Percentiles rank a stretch among this genome's conserved stretches.
These are phyloP conservation scores for Amblyornis subalaris DNA, from an alignment of 2,113 vertebrate species.

Conservation along the genomic window DNA sequence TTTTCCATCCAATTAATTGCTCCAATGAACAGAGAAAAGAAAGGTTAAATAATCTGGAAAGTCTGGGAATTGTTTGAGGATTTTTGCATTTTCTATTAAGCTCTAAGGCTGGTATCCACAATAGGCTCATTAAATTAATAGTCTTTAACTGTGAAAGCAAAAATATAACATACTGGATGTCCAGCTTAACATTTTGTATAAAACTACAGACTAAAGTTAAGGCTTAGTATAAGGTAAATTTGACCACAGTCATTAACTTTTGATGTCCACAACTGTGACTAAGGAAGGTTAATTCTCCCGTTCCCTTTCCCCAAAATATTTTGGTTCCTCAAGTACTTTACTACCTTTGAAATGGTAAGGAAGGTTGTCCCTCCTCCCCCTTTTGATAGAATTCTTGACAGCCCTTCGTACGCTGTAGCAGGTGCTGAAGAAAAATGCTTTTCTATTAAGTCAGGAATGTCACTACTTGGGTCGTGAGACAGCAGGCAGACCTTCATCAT, in stretches of 20 bases:
- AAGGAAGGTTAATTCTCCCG: neutral
- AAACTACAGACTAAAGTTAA: neutral
- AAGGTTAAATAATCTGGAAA: neutral
- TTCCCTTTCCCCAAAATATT: constrained; percentile 20
- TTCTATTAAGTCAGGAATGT: constrained; percentile 58
- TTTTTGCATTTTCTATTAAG: neutral
- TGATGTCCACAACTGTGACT: accelerated
- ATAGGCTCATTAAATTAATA: neutral
- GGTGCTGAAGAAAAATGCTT: constrained; percentile 63
- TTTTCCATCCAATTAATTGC: neutral
- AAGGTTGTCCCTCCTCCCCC: constrained; percentile 2
- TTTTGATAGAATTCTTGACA: constrained; percentile 49
- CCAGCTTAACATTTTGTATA: neutral
- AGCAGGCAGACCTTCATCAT: constrained; percentile 61
- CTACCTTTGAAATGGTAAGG: neutral
- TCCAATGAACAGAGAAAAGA: neutral
- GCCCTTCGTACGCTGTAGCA: constrained; percentile 23
- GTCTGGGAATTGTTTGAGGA: neutral
- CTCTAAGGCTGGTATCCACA: neutral
- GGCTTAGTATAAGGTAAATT: neutral
- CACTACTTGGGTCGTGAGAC: neutral
- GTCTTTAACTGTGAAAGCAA: neutral
- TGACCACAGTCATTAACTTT: neutral
- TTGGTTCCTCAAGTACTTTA: neutral
- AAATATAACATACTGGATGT: neutral